A percentile compares a stretch with the other conserved stretches of the same genome.
phyloP scores from a whole-genome alignment of 2,797 vertebrate species.

The Synanceia verrucosa region DNA sequence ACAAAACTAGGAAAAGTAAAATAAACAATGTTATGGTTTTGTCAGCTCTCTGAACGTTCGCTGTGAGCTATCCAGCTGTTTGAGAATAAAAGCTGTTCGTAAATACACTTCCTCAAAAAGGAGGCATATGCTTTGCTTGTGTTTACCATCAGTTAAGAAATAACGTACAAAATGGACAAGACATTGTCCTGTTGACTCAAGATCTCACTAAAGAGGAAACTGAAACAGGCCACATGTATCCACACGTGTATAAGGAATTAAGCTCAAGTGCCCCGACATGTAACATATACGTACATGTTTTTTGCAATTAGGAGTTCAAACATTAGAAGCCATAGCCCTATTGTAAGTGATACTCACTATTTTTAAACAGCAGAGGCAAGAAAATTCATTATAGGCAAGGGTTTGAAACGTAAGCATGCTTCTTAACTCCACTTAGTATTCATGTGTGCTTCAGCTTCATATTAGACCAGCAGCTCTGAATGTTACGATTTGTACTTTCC shows the following conservation, averaged over 20 bases:
- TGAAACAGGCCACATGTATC: slow-evolving; percentile 18
- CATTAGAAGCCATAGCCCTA: slow-evolving; percentile 52
- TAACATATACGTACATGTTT: slow-evolving; percentile 61
- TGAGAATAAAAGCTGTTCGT: background rate
- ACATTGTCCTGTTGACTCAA: background rate
- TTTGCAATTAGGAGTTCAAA: slow-evolving; percentile 17
- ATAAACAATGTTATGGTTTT: background rate
- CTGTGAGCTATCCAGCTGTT: slow-evolving; percentile 3
- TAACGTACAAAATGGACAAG: background rate
- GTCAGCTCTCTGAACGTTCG: slow-evolving; percentile 1
- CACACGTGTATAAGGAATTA: background rate
- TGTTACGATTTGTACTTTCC: background rate
- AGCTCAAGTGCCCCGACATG: slow-evolving; percentile 19
- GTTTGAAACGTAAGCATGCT: slow-evolving; percentile 57
- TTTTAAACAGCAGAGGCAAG: slow-evolving; percentile 52
- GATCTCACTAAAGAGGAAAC: slow-evolving; percentile 1
- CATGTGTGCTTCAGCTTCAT: slow-evolving; percentile 39
- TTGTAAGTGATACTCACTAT: slow-evolving; percentile 53
- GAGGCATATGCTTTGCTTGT: slow-evolving; percentile 1
- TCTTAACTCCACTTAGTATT: slow-evolving; percentile 16
- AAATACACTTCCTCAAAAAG: background rate
- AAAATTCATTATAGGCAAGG: slow-evolving; percentile 63
- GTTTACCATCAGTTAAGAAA: background rate
- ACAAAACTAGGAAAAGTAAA: background rate
- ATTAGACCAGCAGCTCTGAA: slow-evolving; percentile 37